Evolutionary conservation across 2,113 vertebrate species (phyloP).

Genomic region (Meles meles): DNA sequence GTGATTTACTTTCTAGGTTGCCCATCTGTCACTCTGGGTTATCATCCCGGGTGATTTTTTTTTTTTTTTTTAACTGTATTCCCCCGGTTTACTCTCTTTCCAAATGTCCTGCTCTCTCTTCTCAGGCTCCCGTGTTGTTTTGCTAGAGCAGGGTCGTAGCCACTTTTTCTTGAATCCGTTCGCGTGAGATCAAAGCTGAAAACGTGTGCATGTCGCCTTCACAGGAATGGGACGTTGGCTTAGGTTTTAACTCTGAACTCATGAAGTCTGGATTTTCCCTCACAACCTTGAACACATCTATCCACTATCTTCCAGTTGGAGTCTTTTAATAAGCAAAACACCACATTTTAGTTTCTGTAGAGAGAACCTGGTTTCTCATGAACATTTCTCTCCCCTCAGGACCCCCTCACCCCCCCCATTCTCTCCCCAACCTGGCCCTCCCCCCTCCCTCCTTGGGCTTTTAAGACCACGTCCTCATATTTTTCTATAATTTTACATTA

Average conservation of each 20-base stretch:
- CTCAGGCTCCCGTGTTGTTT: background rate
- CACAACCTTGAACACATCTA: background rate
- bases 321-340: background rate
- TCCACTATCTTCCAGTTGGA: background rate
- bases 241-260: background rate
- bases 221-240: too few relatives aligned
- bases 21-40: background rate
- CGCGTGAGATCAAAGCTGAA: background rate
- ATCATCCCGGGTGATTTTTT: background rate
- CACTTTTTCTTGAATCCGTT: background rate
- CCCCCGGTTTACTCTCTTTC: background rate
- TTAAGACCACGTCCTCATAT: background rate
- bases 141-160: background rate
- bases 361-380: background rate
- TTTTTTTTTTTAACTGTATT: background rate
- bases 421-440: background rate
- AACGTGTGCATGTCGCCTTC: background rate
- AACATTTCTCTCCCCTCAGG: background rate
- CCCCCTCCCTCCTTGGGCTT: background rate
- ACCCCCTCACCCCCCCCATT: rapidly evolving
- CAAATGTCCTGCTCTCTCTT: background rate
- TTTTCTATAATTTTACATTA: background rate
- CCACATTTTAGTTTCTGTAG: background rate
- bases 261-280: background rate
- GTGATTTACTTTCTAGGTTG: background rate